Conservation (phyloP, 2,113 vertebrate species). For the Nipponia nippon region DNA sequence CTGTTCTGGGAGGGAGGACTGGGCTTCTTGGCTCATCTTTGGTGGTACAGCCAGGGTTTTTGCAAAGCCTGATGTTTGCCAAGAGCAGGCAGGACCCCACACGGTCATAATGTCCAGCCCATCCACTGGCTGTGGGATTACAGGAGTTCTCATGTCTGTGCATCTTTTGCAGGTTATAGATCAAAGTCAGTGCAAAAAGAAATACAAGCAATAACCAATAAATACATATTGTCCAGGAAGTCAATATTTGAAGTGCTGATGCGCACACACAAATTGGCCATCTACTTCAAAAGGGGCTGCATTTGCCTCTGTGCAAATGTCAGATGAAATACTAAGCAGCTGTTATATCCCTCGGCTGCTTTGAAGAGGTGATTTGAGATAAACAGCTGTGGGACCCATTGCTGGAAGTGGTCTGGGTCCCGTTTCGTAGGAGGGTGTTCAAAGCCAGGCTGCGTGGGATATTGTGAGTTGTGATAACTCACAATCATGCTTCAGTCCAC, state of each 20-base stretch:
- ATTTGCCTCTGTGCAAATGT: not conserved
- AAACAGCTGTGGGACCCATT: not conserved
- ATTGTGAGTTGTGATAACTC: not conserved
- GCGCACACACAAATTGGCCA: not conserved
- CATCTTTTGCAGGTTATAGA: not conserved
- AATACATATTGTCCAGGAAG: not conserved
- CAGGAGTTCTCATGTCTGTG: not conserved
- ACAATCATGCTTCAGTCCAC: not conserved
- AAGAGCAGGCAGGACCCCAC: not conserved
- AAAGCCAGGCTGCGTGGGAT: not conserved
- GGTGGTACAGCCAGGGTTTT: not conserved
- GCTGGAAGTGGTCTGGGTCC: not conserved
- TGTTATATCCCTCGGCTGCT: not conserved
- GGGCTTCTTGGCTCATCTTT: not conserved
- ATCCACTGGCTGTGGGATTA: not conserved
- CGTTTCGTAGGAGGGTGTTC: not conserved
- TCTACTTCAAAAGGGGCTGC: not conserved
- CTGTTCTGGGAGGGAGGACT: not conserved
- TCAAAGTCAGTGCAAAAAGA: not conserved
- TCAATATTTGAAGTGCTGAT: not conserved
- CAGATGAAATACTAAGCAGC: not conserved
- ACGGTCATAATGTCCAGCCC: not conserved
- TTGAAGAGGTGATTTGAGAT: not conserved
- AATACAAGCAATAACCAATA: not conserved
- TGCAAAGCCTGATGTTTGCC: not conserved